A percentile compares a stretch with the other conserved stretches of the same genome.
phyloP scores from a whole-genome alignment of 2,113 vertebrate species.

The Tonatia bakeri region DNA sequence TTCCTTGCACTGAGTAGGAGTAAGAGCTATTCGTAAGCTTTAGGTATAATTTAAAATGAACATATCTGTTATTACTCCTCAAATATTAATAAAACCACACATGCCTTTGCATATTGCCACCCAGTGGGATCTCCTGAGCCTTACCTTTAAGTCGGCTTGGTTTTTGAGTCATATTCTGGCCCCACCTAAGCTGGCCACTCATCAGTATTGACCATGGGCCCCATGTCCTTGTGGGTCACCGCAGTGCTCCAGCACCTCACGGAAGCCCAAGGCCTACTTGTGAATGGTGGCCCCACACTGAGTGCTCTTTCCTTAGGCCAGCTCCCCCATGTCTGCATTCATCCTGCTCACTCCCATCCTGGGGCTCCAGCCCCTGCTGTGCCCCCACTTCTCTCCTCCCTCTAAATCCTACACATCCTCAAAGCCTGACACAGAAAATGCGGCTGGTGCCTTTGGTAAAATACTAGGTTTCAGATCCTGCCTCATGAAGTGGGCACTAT shows the following conservation, averaged over 20 bases:
- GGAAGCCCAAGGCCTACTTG: not conserved
- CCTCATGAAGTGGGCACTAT: not conserved
- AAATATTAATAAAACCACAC: not conserved
- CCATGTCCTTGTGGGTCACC: not conserved
- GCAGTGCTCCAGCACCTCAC: not conserved
- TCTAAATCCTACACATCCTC: not conserved
- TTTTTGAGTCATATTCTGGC: not conserved
- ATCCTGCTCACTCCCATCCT: not conserved
- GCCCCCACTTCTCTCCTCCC: not conserved
- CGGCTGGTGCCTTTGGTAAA: not conserved
- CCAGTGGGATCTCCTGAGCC: not conserved
- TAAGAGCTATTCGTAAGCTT: not conserved
- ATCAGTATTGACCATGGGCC: not conserved
- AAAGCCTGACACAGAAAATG: not conserved
- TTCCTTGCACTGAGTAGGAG: not conserved
- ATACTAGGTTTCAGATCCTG: not conserved
- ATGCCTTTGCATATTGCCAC: not conserved
- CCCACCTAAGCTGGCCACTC: not conserved
- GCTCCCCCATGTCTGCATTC: not conserved
- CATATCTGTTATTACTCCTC: not conserved
- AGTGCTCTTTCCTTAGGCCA: rapidly evolving
- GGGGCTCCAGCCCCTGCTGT: not conserved
- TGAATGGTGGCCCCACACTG: not conserved
- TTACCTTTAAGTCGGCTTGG: not conserved
- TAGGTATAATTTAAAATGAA: not conserved